Evolutionary conservation across 2,888 invertebrate species (phyloP).

Genomic region (Rhodophaea formosa): DNA sequence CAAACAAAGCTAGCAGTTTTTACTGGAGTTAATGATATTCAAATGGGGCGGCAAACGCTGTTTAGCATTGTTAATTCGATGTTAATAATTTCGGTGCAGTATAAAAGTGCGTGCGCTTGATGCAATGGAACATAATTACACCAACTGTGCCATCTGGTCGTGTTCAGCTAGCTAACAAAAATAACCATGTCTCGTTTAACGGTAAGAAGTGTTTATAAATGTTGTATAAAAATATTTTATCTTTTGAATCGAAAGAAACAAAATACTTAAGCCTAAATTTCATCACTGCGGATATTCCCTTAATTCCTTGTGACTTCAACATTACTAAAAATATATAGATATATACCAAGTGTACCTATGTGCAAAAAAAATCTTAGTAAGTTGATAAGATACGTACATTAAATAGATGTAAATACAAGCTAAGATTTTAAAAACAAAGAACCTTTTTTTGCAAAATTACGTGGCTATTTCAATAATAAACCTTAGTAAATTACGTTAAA

Average conservation of each 20-base stretch:
- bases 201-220: slow-evolving; percentile 47
- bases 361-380: too few species aligned
- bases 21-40: slow-evolving; percentile 65
- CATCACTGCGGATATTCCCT: too few species aligned
- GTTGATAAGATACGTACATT: too few species aligned
- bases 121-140: slow-evolving; percentile 55
- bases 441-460: too few species aligned
- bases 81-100: slow-evolving; percentile 70
- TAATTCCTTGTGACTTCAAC: too few species aligned
- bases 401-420: too few species aligned
- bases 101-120: slow-evolving; percentile 68
- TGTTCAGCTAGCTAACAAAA: slow-evolving; percentile 37
- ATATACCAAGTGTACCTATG: too few species aligned
- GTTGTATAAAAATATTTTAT: not conserved
- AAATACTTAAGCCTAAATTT: too few species aligned
- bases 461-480: too few species aligned
- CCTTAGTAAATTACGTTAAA: too few species aligned
- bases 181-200: slow-evolving; percentile 68
- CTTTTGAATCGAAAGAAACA: not conserved
- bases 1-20: slow-evolving; percentile 41
- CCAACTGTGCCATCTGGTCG: slow-evolving; percentile 52
- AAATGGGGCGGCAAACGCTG: slow-evolving; percentile 63
- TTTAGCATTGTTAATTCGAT: slow-evolving; percentile 74
- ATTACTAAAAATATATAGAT: too few species aligned
- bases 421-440: too few species aligned